Percentiles rank a stretch among this genome's conserved stretches.
Evolutionary conservation across 2,888 invertebrate genomes (phyloP).

Genomic region (Melipona beecheii): DNA sequence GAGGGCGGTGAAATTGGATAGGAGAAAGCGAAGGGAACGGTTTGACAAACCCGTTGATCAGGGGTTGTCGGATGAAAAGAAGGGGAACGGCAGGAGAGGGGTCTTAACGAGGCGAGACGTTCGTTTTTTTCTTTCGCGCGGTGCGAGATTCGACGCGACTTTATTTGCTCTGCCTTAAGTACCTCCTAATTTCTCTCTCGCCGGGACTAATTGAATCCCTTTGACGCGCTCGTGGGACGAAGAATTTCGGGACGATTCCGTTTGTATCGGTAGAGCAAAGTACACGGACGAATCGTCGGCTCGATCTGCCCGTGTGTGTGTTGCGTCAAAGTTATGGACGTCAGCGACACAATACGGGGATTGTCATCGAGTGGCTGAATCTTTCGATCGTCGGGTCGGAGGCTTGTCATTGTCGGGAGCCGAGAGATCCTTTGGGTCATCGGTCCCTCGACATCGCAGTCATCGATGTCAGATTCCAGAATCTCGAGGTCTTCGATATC

Average conservation of each 20-base stretch:
- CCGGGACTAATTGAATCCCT: not conserved
- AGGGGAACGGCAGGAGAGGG: conserved; percentile 55
- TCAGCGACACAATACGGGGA: not conserved
- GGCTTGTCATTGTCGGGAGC: not conserved
- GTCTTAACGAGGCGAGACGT: conserved; percentile 78
- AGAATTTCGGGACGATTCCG: too few relatives aligned
- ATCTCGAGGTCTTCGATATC: conserved; percentile 8
- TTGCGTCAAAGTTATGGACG: not conserved
- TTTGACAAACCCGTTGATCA: conserved; percentile 28
- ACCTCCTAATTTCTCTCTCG: not conserved
- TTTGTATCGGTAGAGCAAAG: not conserved
- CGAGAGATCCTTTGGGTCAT: not conserved
- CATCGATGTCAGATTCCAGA: not conserved
- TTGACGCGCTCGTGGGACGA: not conserved
- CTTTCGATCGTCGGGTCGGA: not conserved
- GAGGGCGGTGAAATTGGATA: conserved; percentile 63
- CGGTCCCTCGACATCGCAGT: conserved; percentile 8
- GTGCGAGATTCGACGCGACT: conserved; percentile 21
- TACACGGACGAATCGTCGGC: too few relatives aligned
- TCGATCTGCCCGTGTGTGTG: not conserved
- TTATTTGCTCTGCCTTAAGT: conserved; percentile 28
- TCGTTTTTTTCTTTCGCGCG: conserved; percentile 61
- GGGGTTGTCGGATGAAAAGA: conserved; percentile 35
- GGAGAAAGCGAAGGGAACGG: conserved; percentile 58
- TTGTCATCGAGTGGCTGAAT: not conserved